These are phyloP conservation scores for Lepeophtheirus salmonis DNA, from an alignment of 1,140 invertebrate genomes.

Conservation along the genomic window DNA sequence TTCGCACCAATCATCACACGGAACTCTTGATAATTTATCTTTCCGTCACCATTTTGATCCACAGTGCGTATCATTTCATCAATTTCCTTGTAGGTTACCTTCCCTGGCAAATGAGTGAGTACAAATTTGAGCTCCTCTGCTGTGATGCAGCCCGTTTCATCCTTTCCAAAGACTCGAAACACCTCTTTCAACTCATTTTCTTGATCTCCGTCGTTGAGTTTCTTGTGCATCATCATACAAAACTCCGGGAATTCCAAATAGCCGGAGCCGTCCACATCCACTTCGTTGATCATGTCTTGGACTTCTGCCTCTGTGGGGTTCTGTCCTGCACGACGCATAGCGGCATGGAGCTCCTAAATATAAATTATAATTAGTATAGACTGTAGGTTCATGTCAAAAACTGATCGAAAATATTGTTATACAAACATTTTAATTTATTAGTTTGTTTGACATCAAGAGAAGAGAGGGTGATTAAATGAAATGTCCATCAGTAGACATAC, in stretches of 20 bases:
- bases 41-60: slow-evolving; percentile 35
- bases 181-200: slow-evolving; percentile 18
- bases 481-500: no score
- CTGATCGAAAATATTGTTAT: no score
- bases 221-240: slow-evolving; percentile 19
- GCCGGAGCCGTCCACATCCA: slow-evolving; percentile 18
- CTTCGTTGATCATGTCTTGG: slow-evolving; percentile 19
- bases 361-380: no score
- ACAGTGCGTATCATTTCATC: slow-evolving; percentile 38
- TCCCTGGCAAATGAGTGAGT: slow-evolving; percentile 22
- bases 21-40: slow-evolving; percentile 29
- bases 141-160: slow-evolving; percentile 17
- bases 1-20: slow-evolving; percentile 16
- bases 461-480: no score
- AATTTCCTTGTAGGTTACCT: slow-evolving; percentile 36
- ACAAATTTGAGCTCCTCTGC: slow-evolving; percentile 19
- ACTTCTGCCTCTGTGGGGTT: slow-evolving; percentile 18
- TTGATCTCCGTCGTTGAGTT: slow-evolving; percentile 14
- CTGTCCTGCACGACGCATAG: slow-evolving; percentile 17
- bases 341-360: slow-evolving; percentile 17
- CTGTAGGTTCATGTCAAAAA: no score
- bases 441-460: no score
- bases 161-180: slow-evolving; percentile 18
- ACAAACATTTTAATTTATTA: no score
- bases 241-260: slow-evolving; percentile 18